phyloP scores from a whole-genome alignment of 2,888 invertebrate species.

The Agonopterix heracliana region DNA sequence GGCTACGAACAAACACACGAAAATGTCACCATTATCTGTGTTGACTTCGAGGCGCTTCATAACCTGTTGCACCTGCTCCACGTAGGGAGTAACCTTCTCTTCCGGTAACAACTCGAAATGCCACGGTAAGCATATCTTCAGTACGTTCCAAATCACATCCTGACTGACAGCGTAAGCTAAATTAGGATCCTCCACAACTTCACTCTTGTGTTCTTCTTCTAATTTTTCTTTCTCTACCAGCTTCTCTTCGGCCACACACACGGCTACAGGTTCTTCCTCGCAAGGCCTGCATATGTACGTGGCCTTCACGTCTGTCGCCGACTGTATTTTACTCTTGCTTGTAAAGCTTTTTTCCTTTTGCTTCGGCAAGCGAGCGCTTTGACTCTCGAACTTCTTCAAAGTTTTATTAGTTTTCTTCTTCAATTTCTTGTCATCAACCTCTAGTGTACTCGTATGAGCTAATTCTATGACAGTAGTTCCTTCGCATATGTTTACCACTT shows the following conservation, averaged over 20 bases:
- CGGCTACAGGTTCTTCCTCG: conserved; percentile 27
- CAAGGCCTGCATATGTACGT: conserved; percentile 58
- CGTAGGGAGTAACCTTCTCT: conserved; percentile 38
- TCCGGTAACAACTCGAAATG: conserved; percentile 52
- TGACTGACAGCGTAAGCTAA: conserved; percentile 52
- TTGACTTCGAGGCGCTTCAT: conserved; percentile 45
- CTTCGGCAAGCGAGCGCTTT: conserved; percentile 44
- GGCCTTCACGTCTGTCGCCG: conserved; percentile 40
- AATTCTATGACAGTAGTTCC: conserved; percentile 48
- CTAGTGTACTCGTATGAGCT: conserved; percentile 35
- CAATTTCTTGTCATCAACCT: conserved; percentile 37
- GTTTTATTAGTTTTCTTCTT: conserved; percentile 20
- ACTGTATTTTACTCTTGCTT: conserved; percentile 33
- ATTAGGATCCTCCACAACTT: conserved; percentile 37
- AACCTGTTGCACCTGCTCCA: conserved; percentile 35
- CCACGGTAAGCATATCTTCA: conserved; percentile 59
- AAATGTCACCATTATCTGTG: conserved; percentile 57
- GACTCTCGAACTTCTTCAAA: conserved; percentile 31
- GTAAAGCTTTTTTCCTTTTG: conserved; percentile 23
- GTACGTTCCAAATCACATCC: conserved; percentile 55
- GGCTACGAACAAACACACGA: conserved; percentile 48
- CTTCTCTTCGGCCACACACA: conserved; percentile 38
- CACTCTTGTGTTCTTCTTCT: conserved; percentile 41
- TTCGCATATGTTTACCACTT: conserved; percentile 49
- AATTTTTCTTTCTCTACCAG: conserved; percentile 29